Evolutionary conservation across 2,888 invertebrate genomes (phyloP), one percentile per base, ranked within the genome.

Genomic region (Morpho achilles): DNA sequence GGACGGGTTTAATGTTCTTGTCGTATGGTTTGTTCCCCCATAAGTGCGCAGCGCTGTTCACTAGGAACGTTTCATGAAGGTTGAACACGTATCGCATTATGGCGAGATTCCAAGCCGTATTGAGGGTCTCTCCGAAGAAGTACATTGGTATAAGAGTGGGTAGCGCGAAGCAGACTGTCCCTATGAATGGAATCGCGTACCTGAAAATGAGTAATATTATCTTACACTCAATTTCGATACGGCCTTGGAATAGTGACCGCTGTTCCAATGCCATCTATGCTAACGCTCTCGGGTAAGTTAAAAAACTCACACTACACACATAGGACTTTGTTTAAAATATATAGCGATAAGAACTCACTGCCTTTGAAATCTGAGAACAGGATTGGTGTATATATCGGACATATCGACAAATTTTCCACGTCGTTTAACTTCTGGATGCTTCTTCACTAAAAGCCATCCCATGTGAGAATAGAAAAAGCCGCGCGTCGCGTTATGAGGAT

Each of bases 381-480:
- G n/a, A n/a, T n/a, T n/a, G n/a, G n/a, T n/a, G n/a, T n/a, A n/a
- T n/a, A n/a, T n/a, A n/a, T n/a, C n/a, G n/a, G n/a, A n/a, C n/a
- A n/a, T n/a, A n/a, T n/a, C n/a, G n/a, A n/a, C n/a, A n/a, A n/a
- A n/a, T n/a, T n/a, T n/a, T n/a, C n/a, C n/a, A n/a, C n/a, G n/a
- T n/a, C 80, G 87, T 65, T 88, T 93, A n/a, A 96, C 95, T 61
- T 95, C 93, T 0, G 94, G 94, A 71, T 96, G 96, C 75, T 96
- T 96, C 62, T 91, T 92, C 69, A 93, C 92, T 60, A 96, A 74
- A 50, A 96, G 80, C 96, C 96, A 97, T 22, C 96, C 96, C 56
- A 96, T 90, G 77, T 97, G 96, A 0, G 96, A 91, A 80, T 95
- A 97, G 89, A 96, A 96, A 82, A 97, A 95, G 6, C 96, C 97